Evolutionary conservation across 35 echinoderm and acorn worm genomes (phyloP).

Genomic region (Anneissia japonica): DNA sequence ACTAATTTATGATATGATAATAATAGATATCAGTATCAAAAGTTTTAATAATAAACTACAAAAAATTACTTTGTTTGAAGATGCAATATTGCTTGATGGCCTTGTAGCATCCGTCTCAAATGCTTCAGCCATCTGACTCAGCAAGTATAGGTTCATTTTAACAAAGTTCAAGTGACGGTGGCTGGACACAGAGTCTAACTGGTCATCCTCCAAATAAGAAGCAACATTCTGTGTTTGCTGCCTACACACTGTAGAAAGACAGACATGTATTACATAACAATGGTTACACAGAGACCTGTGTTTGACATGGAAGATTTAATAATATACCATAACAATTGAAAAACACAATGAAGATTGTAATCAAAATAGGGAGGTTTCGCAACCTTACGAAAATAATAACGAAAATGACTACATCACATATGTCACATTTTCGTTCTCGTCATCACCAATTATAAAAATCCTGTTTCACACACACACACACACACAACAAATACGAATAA

Average conservation of each 20-base stretch:
- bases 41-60: background rate
- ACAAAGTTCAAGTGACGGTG: slow-evolving; percentile 50
- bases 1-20: background rate
- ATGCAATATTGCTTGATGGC: slow-evolving; percentile 67
- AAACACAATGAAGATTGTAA: no score
- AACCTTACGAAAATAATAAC: no score
- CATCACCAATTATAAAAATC: no score
- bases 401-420: no score
- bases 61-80: slow-evolving; percentile 25
- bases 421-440: no score
- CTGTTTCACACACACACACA: no score
- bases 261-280: background rate
- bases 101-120: slow-evolving; percentile 76
- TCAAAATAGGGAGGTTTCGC: no score
- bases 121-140: slow-evolving; percentile 83
- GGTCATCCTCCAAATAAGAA: slow-evolving; percentile 23
- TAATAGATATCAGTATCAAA: background rate
- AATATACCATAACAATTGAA: no score
- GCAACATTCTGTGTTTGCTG: slow-evolving; percentile 14
- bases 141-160: slow-evolving; percentile 74
- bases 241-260: slow-evolving; percentile 8
- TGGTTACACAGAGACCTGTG: no score
- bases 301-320: no score
- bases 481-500: no score
- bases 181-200: slow-evolving; percentile 16